phyloP scores from a whole-genome alignment of 92 coral and sea anemone species.

The Chrysogorgia sp. region DNA sequence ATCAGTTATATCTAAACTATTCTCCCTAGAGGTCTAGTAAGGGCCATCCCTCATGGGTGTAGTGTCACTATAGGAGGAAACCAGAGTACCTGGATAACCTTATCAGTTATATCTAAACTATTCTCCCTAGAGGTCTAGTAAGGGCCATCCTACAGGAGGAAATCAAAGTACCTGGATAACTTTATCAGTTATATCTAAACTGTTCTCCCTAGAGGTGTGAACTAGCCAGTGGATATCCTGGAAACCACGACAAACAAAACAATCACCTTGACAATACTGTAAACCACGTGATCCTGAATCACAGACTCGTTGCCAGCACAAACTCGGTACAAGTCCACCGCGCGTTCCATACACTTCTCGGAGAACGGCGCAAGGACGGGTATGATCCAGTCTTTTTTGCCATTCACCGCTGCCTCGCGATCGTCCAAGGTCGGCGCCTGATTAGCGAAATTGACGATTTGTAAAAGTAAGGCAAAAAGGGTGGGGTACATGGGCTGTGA shows the following conservation, averaged over 20 bases:
- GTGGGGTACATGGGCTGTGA: slow-evolving; percentile 98
- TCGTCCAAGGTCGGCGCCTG: slow-evolving; percentile 74
- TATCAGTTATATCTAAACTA: too few relatives aligned
- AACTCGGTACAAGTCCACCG: slow-evolving; percentile 72
- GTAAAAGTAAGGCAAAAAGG: slow-evolving; percentile 71
- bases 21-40: too few relatives aligned
- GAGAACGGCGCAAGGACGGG: slow-evolving; percentile 81
- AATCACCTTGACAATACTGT: slow-evolving; percentile 83
- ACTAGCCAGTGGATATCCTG: neutral
- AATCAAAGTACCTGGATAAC: neutral
- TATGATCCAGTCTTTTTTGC: slow-evolving; percentile 83
- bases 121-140: too few relatives aligned
- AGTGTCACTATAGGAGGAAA: too few relatives aligned
- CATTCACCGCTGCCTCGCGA: slow-evolving; percentile 49
- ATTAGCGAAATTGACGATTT: slow-evolving; percentile 75
- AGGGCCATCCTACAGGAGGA: too few relatives aligned
- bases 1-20: too few relatives aligned
- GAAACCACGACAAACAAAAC: neutral
- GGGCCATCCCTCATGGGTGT: too few relatives aligned
- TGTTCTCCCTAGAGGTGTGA: neutral
- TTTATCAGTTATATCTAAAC: too few relatives aligned
- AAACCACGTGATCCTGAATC: slow-evolving; percentile 88
- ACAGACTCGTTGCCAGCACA: slow-evolving; percentile 83
- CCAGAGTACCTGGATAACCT: too few relatives aligned
- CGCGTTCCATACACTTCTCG: slow-evolving; percentile 79